Evolutionary conservation across 35 echinoderm and acorn worm genomes (phyloP).

Genomic region (Diadema setosum): DNA sequence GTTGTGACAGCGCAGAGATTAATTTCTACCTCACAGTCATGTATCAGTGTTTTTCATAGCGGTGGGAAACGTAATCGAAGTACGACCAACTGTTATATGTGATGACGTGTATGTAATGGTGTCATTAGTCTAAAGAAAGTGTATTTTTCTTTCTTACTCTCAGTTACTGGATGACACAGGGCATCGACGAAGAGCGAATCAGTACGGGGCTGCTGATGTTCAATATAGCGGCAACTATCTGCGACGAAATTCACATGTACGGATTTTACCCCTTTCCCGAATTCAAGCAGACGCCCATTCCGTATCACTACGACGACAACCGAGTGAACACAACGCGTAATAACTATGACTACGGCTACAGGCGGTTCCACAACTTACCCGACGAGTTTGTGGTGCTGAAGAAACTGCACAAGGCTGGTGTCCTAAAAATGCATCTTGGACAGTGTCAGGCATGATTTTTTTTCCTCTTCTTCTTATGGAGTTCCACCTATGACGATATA

Average conservation of each 20-base stretch:
- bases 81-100: too few relatives aligned
- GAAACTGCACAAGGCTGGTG: conserved; percentile 74
- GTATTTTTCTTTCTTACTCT: neutral
- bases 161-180: conserved; percentile 91
- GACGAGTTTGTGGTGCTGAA: conserved; percentile 94
- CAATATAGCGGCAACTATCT: conserved; percentile 81
- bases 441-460: conserved; percentile 40
- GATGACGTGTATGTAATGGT: neutral
- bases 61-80: too few relatives aligned
- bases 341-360: conserved; percentile 61
- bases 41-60: too few relatives aligned
- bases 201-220: conserved; percentile 97
- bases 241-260: conserved; percentile 81
- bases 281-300: conserved; percentile 50
- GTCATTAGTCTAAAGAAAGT: neutral
- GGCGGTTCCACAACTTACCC: conserved; percentile 71
- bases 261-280: conserved; percentile 97
- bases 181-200: conserved; percentile 79
- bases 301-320: conserved; percentile 90
- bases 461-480: too few relatives aligned
- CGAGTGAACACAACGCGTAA: conserved; percentile 19
- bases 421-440: conserved; percentile 68
- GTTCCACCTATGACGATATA: too few relatives aligned
- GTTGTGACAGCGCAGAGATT: too few relatives aligned
- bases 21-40: too few relatives aligned